Base-by-base conservation (phyloP, 1,140 invertebrate species). In the Drosophila lacteicornis region DNA sequence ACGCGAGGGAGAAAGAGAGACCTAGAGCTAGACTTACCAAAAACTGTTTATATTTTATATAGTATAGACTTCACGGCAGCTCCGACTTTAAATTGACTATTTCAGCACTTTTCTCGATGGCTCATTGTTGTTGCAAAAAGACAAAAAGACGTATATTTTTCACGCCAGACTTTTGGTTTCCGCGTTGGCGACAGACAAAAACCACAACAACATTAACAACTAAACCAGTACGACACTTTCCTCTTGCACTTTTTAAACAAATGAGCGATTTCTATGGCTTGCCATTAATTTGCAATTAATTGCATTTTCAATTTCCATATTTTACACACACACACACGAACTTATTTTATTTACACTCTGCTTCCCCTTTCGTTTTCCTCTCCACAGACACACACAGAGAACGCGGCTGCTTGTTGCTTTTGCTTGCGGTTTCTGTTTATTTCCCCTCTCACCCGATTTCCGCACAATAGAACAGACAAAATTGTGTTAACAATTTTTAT, bases 181-280 rank as follows among this genome's bases (percentile, higher is more conserved):
- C 70, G 70, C 40, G 55, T 74, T 74, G 55, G 6, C 40, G 15
- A n/a, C 40, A 7, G 40, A 56, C 36, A 56, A 45, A 43, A 59
- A 46, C 36, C 47, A 61, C 56, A 38, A 58, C 38, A 66, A 45
- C 61, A 55, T 19, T 22, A 66, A 45, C 36, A 65, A 47, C 27
- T 17, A 40, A 62, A 27, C 15, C 30, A 50, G 59, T 36, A 50
- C 61, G 22, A 9, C 61, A 67, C 40, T 68, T 88, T 88, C 65
- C 84, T 81, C 80, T 79, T 68, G 30, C 46, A 60, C 69, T 57
- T 40, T 66, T 33, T 67, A 79, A 85, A 70, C 82, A 69, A 69
- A 63, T 78, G 45, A 65, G 57, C 70, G 55, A 68, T 82, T 76
- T 75, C 67, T 77, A 82, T 65, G 62, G 70, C 68, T 73, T 79